Percentiles rank a stretch among this genome's conserved stretches.
phyloP scores from a whole-genome alignment of 2,113 vertebrate species.

The Hirundichthys speculiger region DNA sequence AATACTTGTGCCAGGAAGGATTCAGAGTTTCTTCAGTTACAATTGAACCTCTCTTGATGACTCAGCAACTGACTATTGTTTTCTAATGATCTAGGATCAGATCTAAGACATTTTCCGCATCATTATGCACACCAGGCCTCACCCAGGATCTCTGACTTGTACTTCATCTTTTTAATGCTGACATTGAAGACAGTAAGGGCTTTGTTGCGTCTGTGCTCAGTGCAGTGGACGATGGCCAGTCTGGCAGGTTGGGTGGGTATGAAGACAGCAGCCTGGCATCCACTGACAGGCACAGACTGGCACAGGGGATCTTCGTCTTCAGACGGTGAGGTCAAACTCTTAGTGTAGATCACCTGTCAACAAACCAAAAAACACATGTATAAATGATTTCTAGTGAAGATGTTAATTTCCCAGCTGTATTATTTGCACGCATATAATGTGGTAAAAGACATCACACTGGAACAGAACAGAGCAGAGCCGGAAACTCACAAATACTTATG shows the following conservation, averaged over 20 bases:
- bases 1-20: conserved; percentile 2
- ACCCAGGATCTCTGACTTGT: conserved; percentile 69
- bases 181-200: conserved; percentile 72
- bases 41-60: background rate
- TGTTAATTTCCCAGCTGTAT: background rate
- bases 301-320: conserved; percentile 67
- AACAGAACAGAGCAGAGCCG: background rate
- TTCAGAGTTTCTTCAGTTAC: background rate
- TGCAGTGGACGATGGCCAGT: conserved; percentile 65
- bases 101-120: conserved; percentile 6
- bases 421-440: background rate
- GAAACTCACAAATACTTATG: conserved; percentile 13
- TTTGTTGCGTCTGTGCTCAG: background rate
- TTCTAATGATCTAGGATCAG: conserved; percentile 3
- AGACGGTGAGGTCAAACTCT: conserved; percentile 59
- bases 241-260: conserved; percentile 74
- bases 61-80: background rate
- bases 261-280: conserved; percentile 74
- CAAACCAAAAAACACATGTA: background rate
- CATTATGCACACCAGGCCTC: conserved; percentile 36
- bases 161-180: conserved; percentile 70
- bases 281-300: conserved; percentile 56
- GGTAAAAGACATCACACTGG: background rate
- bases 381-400: conserved; percentile 1
- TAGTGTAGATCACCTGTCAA: conserved; percentile 70